Evolutionary conservation across 2,888 invertebrate genomes (phyloP).

Genomic region (Drosophila nigritarsus): DNA sequence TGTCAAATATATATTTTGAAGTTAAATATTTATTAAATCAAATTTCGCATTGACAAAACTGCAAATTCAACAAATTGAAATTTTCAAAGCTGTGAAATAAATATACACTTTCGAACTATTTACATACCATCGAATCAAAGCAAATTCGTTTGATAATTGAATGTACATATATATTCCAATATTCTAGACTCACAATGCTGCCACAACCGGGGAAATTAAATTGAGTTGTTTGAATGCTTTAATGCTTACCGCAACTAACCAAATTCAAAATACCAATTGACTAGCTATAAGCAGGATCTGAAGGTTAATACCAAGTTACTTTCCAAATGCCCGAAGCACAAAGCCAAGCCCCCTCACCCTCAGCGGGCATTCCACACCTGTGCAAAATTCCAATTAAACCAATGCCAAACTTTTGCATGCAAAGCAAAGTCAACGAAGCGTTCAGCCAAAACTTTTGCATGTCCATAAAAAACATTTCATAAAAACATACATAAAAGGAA

Average conservation of each 20-base stretch:
- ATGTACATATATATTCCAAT: not conserved
- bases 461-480: conserved; percentile 31
- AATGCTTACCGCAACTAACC: not conserved
- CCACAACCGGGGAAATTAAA: not conserved
- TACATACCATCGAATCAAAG: not conserved
- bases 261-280: conserved; percentile 7
- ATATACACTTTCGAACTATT: not conserved
- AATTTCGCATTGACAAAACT: not conserved
- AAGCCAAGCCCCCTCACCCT: conserved; percentile 10
- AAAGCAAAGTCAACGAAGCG: conserved; percentile 60
- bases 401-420: conserved; percentile 70
- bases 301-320: conserved; percentile 36
- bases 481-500: not conserved
- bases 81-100: not conserved
- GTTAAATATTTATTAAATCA: not conserved
- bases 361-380: conserved; percentile 21
- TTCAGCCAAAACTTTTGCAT: conserved; percentile 58
- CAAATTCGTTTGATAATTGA: not conserved
- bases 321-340: conserved; percentile 38
- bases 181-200: not conserved
- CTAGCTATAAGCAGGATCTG: conserved; percentile 22
- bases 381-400: conserved; percentile 73
- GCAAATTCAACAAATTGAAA: not conserved
- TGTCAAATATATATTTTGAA: not conserved
- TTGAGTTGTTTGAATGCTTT: not conserved